A percentile compares a stretch with the other conserved stretches of the same genome.
These are phyloP conservation scores for Tridacna gigas DNA, from an alignment of 2,888 invertebrate species.

Conservation along the genomic window DNA sequence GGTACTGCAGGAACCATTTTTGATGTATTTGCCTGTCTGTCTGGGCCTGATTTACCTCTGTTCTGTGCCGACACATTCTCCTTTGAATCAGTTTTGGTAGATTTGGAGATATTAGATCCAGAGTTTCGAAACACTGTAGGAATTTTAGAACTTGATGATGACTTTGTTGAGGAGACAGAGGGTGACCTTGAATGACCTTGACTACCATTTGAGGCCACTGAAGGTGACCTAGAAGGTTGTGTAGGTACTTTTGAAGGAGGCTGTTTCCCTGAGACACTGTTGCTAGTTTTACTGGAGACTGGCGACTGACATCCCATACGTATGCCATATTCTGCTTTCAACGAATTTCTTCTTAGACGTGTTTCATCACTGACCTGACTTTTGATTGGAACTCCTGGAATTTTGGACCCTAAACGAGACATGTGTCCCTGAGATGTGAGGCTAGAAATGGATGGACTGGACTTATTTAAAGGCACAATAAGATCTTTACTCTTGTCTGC, in stretches of 20 bases:
- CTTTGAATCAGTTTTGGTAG: conserved; percentile 7
- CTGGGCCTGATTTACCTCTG: conserved; percentile 5
- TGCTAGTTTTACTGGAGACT: conserved; percentile 1
- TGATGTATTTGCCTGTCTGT: conserved; percentile 2
- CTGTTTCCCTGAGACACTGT: conserved; percentile 10
- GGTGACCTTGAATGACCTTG: conserved; percentile 53
- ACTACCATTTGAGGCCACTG: conserved; percentile 32
- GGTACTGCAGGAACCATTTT: neutral
- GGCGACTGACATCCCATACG: conserved; percentile 62
- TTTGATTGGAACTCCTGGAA: conserved; percentile 31
- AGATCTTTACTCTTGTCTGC: conserved; percentile 10
- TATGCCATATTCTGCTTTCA: conserved; percentile 67
- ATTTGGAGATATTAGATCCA: conserved; percentile 3
- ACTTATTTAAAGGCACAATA: conserved; percentile 53
- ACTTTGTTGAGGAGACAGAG: conserved; percentile 42
- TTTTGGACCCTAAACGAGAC: conserved; percentile 42
- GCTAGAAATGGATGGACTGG: conserved; percentile 49
- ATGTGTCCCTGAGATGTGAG: conserved; percentile 35
- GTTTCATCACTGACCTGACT: conserved; percentile 41
- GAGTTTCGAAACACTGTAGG: conserved; percentile 39
- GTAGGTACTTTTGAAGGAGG: conserved; percentile 24
- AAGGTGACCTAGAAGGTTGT: conserved; percentile 42
- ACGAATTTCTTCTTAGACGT: conserved; percentile 48
- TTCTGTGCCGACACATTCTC: conserved; percentile 23
- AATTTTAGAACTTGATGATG: conserved; percentile 52